phyloP scores from a whole-genome alignment of 2,113 vertebrate species.

The Apteryx owenii region DNA sequence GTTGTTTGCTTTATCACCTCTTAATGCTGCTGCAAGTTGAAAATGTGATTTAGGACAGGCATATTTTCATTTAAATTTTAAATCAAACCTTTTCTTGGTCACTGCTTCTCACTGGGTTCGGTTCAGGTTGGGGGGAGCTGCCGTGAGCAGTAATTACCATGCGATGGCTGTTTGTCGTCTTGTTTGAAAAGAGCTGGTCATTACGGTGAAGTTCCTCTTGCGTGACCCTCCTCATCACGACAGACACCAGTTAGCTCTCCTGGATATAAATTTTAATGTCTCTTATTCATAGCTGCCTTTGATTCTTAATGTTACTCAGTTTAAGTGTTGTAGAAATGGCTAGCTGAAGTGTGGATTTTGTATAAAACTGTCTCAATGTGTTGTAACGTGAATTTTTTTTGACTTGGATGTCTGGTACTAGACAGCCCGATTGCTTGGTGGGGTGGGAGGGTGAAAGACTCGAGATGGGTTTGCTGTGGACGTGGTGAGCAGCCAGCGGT shows the following conservation, averaged over 20 bases:
- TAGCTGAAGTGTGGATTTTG: not conserved
- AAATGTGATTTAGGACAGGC: not conserved
- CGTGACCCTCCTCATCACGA: not conserved
- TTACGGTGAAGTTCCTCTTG: not conserved
- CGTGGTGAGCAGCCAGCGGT: not conserved
- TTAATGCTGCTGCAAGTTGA: not conserved
- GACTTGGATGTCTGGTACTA: not conserved
- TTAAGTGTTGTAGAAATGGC: not conserved
- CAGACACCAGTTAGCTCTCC: not conserved
- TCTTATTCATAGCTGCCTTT: not conserved
- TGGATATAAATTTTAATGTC: not conserved
- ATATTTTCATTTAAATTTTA: not conserved
- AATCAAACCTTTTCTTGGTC: not conserved
- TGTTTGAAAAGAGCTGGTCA: not conserved
- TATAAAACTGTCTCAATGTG: not conserved
- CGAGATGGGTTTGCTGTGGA: not conserved
- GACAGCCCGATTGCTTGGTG: fast-evolving
- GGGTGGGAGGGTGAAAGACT: not conserved
- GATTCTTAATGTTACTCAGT: not conserved
- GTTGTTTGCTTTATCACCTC: not conserved
- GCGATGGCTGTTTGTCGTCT: not conserved
- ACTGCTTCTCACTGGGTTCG: not conserved
- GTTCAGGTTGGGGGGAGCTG: not conserved
- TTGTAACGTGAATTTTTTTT: not conserved
- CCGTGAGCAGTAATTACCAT: not conserved